phyloP scores from a whole-genome alignment of 1,140 invertebrate genomes.

The Helicoverpa armigera region DNA sequence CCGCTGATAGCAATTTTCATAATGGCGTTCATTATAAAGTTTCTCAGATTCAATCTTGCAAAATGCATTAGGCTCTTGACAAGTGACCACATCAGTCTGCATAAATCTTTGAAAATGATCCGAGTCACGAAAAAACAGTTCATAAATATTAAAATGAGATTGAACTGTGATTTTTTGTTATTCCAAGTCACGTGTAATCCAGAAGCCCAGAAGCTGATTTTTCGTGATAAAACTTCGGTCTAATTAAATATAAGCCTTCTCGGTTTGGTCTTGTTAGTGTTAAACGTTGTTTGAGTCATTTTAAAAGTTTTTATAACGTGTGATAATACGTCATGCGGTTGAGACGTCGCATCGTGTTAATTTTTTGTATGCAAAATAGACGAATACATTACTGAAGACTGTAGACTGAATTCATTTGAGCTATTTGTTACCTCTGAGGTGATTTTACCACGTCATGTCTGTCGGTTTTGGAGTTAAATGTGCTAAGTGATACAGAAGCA shows the following conservation, averaged over 20 bases:
- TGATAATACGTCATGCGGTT: neutral
- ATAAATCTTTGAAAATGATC: too few species aligned
- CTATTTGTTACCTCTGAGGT: constrained; percentile 21
- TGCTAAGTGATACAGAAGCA: neutral
- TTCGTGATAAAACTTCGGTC: too few species aligned
- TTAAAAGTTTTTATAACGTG: neutral
- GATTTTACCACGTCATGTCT: constrained; percentile 19
- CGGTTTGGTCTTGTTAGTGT: neutral
- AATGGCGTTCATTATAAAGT: too few species aligned
- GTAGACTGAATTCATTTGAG: constrained; percentile 28
- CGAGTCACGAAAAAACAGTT: too few species aligned
- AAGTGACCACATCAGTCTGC: too few species aligned
- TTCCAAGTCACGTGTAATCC: too few species aligned
- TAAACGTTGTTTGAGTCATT: neutral
- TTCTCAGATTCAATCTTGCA: too few species aligned
- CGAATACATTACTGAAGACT: constrained; percentile 27
- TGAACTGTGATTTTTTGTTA: too few species aligned
- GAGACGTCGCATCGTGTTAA: constrained; percentile 8
- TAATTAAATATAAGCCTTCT: neutral
- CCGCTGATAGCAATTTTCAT: too few species aligned
- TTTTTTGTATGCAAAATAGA: constrained; percentile 35
- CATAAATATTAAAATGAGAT: too few species aligned
- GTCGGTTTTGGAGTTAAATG: neutral
- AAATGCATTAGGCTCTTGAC: too few species aligned
- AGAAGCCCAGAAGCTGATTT: too few species aligned